phyloP scores from a whole-genome alignment of 2,797 vertebrate genomes.

The Paratrypauchen microcephalus region DNA sequence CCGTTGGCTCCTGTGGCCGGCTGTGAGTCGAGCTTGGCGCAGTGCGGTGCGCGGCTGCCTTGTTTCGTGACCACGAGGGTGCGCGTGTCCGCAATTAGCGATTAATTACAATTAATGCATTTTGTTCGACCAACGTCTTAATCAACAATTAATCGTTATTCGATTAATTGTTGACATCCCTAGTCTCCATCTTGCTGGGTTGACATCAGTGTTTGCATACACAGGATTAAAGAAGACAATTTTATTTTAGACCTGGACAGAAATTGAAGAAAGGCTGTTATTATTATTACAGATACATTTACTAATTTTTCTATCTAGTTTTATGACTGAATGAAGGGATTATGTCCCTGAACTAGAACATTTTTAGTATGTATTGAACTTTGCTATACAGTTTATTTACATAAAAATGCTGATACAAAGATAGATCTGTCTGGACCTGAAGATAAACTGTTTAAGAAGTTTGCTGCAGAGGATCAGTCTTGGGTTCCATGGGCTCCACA shows the following conservation, averaged over 20 bases:
- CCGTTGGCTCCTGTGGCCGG: no score
- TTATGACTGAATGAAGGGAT: not conserved
- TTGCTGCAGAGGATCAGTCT: not conserved
- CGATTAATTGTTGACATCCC: no score
- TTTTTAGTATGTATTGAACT: no score
- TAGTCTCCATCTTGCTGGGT: no score
- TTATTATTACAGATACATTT: not conserved
- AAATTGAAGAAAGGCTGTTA: not conserved
- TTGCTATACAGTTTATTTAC: not conserved
- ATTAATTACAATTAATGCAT: no score
- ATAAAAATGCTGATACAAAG: not conserved
- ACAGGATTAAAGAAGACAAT: not conserved
- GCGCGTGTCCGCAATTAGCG: no score
- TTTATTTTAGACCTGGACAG: not conserved
- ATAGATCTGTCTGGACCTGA: not conserved
- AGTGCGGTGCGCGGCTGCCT: no score
- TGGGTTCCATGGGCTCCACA: not conserved
- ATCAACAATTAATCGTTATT: no score
- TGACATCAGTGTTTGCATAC: no score
- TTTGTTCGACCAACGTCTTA: no score
- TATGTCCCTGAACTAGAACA: not conserved
- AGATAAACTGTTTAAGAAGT: conserved; percentile 2
- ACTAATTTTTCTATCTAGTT: not conserved
- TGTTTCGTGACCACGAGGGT: no score
- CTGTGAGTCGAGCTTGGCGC: no score